Conservation (phyloP, 2,113 vertebrate genomes). For the Balaenoptera acutorostrata region DNA sequence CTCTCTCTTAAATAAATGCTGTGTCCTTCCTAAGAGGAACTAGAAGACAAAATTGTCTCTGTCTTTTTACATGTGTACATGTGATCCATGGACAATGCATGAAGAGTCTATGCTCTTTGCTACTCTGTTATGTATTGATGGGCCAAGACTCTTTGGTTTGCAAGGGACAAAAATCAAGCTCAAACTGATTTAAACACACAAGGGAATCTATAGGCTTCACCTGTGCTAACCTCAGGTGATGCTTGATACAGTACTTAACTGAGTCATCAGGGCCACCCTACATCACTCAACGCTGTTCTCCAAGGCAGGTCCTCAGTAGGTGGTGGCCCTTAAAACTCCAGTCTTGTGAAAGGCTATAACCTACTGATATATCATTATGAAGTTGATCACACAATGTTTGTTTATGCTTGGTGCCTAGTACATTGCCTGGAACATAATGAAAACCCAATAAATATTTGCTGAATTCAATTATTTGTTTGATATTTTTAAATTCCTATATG, state of each 20-base stretch:
- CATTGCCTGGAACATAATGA: neutral
- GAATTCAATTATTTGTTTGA: neutral
- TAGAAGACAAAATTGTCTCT: neutral
- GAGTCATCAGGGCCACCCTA: neutral
- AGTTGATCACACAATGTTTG: neutral
- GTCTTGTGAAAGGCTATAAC: neutral
- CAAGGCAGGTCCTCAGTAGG: neutral
- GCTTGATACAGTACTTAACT: neutral
- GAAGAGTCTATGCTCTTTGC: neutral
- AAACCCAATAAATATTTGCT: neutral
- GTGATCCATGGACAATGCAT: neutral
- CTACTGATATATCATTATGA: neutral
- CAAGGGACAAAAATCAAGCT: neutral
- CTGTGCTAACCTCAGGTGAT: neutral
- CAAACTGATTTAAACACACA: neutral
- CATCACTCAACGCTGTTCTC: neutral
- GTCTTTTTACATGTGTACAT: neutral
- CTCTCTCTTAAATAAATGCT: neutral
- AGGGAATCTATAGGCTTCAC: neutral
- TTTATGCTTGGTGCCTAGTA: neutral
- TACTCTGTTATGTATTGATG: neutral
- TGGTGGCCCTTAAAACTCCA: neutral
- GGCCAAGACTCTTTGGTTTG: neutral
- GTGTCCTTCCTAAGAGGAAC: neutral
- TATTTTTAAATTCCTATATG: neutral